A percentile compares a stretch with the other conserved stretches of the same genome.
Conservation (phyloP, 2,113 vertebrate genomes). For the Pelvicachromis taeniatus region DNA sequence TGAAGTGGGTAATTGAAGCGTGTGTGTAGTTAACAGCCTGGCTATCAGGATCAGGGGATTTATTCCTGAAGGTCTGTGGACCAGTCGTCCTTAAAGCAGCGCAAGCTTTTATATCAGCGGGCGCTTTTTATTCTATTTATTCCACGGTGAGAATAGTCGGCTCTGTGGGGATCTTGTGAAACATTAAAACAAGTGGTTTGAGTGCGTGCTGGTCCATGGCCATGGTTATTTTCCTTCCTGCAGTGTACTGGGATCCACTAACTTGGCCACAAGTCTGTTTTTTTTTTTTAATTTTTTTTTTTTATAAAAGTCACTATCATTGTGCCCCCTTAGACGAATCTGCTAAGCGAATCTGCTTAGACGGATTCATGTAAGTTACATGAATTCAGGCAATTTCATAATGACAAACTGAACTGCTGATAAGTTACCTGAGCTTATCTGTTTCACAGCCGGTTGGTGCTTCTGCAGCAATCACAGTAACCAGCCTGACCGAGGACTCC, state of each 20-base stretch:
- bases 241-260: neutral
- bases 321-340: neutral
- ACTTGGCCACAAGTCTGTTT: neutral
- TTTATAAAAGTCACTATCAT: no score
- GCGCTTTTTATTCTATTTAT: neutral
- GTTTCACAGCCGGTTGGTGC: no score
- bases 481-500: neutral
- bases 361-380: fast-evolving
- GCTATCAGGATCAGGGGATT: neutral
- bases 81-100: fast-evolving
- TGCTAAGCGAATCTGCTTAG: no score
- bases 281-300: no score
- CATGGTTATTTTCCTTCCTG: no score
- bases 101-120: neutral
- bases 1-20: neutral
- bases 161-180: fast-evolving
- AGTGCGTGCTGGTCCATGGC: neutral
- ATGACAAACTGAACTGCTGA: neutral
- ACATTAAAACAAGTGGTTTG: neutral
- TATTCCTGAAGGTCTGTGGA: neutral
- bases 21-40: neutral
- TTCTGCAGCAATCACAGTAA: fast-evolving
- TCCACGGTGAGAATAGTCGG: fast-evolving
- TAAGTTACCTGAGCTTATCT: neutral
- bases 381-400: fast-evolving